These are phyloP conservation scores for Toxotes chatareus DNA, from an alignment of 2,113 vertebrate genomes.

Conservation along the genomic window DNA sequence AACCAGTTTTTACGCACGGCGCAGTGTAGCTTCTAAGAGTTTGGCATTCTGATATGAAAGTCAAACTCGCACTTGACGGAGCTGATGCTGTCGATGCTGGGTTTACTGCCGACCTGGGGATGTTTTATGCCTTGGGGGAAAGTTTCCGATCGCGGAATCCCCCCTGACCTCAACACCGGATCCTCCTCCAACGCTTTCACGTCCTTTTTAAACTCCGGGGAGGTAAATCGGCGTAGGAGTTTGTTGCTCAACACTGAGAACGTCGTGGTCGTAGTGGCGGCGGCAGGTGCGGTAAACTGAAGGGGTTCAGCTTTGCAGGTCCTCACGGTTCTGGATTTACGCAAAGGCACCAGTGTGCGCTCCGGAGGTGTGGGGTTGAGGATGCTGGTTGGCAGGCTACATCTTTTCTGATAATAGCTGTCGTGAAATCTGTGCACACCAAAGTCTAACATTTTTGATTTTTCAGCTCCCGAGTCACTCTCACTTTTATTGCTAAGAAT, in stretches of 20 bases:
- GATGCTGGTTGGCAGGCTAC: conserved; percentile 78
- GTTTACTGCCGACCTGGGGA: conserved; percentile 77
- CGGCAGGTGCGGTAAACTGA: neutral
- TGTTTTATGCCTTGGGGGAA: conserved; percentile 72
- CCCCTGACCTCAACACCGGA: neutral
- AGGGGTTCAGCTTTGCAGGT: conserved; percentile 18
- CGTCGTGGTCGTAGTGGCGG: conserved; percentile 36
- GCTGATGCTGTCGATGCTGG: conserved; percentile 85
- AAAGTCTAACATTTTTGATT: conserved; percentile 32
- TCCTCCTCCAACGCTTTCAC: conserved; percentile 24
- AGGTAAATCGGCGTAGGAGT: conserved; percentile 79
- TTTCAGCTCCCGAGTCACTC: conserved; percentile 18
- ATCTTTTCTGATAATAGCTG: conserved; percentile 81
- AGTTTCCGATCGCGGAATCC: conserved; percentile 79
- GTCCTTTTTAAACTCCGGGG: conserved; percentile 76
- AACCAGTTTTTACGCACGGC: conserved; percentile 30
- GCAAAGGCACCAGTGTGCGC: conserved; percentile 55
- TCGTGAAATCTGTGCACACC: conserved; percentile 71
- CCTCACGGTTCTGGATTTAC: conserved; percentile 60
- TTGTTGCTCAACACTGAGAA: conserved; percentile 75
- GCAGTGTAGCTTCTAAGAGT: conserved; percentile 33
- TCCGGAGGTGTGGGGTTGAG: conserved; percentile 70
- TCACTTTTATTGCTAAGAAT: conserved; percentile 43
- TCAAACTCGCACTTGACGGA: conserved; percentile 85
- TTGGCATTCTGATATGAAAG: conserved; percentile 63